These are phyloP conservation scores for Atta texana DNA, from an alignment of 1,140 invertebrate species.

Conservation along the genomic window DNA sequence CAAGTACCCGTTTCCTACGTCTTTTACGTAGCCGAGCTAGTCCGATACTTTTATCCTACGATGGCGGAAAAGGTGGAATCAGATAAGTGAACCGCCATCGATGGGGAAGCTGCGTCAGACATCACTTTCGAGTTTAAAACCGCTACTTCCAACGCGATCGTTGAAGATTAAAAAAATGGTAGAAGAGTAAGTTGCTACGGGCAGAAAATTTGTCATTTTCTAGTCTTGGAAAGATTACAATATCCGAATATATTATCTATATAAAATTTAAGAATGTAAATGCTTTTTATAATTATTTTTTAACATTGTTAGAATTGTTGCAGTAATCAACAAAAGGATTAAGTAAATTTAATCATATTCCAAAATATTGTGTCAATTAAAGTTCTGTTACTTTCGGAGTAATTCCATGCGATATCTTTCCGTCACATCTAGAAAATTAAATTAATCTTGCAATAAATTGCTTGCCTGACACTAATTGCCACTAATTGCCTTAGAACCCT, in stretches of 20 bases:
- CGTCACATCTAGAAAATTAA: slow-evolving; percentile 42
- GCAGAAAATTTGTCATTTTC: neutral
- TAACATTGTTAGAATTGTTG: neutral
- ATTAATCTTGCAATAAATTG: slow-evolving; percentile 51
- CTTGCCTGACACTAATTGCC: slow-evolving; percentile 52
- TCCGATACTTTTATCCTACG: slow-evolving; percentile 29
- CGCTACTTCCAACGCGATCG: slow-evolving; percentile 35
- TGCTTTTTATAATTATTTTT: neutral
- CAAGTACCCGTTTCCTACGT: slow-evolving; percentile 55
- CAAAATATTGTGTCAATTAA: slow-evolving; percentile 25
- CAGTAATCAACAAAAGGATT: slow-evolving; percentile 1
- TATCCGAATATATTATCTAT: slow-evolving; percentile 4
- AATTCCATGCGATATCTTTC: slow-evolving; percentile 44
- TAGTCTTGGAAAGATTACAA: neutral
- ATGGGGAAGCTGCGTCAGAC: slow-evolving; percentile 58
- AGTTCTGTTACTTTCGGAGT: neutral
- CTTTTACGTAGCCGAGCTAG: slow-evolving; percentile 33
- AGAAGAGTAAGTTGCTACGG: neutral
- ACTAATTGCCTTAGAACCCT: slow-evolving; percentile 54
- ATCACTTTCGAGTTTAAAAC: slow-evolving; percentile 58
- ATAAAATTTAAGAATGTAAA: neutral
- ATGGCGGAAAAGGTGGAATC: slow-evolving; percentile 27
- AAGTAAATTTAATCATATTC: slow-evolving; percentile 51
- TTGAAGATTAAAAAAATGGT: slow-evolving; percentile 43
- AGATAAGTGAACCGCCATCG: slow-evolving; percentile 50